Evolutionary conservation across 2,113 vertebrate species (phyloP), one percentile per base, ranked within the genome.

Genomic region (Tyrannus savana): DNA sequence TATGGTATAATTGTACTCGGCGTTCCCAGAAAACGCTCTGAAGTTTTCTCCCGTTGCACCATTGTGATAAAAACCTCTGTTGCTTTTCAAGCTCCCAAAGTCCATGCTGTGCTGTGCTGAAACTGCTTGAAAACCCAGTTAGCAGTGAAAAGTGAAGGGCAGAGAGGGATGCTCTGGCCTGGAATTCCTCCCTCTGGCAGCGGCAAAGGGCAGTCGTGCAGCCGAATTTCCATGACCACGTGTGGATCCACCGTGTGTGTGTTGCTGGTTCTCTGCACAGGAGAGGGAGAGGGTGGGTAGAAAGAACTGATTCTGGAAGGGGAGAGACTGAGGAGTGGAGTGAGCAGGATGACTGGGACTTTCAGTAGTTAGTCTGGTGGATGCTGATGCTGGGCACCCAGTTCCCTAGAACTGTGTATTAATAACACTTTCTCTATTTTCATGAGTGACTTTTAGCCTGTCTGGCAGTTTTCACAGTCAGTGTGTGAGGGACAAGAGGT

Each of bases 61-160:
- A 8, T 42, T 85, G 87, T 94, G 84, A 72, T 67, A 69, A 86
- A 95, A 83, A 50, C 33, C 30, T 71, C 56, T 72, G 42, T 44
- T 76, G 82, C 75, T 93, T 87, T 88, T 95, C 71, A 86, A 88
- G 85, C 82, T 95, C 79, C 31, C 6, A 13, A 19, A 78, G 41
- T 47, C 53, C 47, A 5, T 27, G 19, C 42, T 66, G 80, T 67
- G 77, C 31, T 0, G 0, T 76, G 67, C 58, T 93, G 85, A 47
- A 83, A 42, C 4, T 31, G 53, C 25, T 25, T 21, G 67, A 63
- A 85, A 83, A 90, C 11, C 41, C 28, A 71, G 33, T 80, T 67
- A 87, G 14, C 11, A 42, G 18, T 93, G 78, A 44, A 50, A 35
- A 76, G 37, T 14, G 19, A 74, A 63, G 33, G 24, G 41, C 47